These are phyloP conservation scores for Potamilus streckersoni DNA, from an alignment of 1,140 invertebrate genomes.

Conservation along the genomic window DNA sequence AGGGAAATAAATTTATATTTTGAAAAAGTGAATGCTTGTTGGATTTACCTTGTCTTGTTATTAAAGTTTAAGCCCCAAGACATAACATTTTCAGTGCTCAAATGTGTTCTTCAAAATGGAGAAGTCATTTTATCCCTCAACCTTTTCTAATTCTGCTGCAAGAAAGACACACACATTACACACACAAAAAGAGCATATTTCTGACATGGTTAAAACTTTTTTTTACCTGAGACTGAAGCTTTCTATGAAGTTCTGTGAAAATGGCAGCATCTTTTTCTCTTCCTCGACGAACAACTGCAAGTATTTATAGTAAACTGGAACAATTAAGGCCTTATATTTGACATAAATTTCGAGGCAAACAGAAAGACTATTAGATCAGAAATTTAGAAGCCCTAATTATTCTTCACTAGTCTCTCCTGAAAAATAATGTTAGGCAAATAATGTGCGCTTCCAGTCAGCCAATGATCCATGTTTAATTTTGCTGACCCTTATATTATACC, in stretches of 20 bases:
- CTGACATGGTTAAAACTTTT: too few relatives aligned
- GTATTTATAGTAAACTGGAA: background rate
- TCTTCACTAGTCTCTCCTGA: background rate
- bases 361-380: background rate
- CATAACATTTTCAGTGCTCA: too few relatives aligned
- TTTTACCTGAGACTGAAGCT: constrained; percentile 58
- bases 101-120: too few relatives aligned
- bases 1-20: too few relatives aligned
- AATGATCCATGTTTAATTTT: too few relatives aligned
- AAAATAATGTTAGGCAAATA: background rate
- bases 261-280: constrained; percentile 58
- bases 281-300: constrained; percentile 57
- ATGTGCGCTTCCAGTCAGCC: too few relatives aligned
- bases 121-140: background rate
- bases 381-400: background rate
- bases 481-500: too few relatives aligned
- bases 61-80: background rate
- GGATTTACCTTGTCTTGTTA: too few relatives aligned
- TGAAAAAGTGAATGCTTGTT: too few relatives aligned
- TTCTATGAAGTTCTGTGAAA: constrained; percentile 60
- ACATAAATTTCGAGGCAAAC: too few relatives aligned
- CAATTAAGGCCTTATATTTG: background rate
- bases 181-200: too few relatives aligned
- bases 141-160: background rate
- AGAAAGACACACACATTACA: background rate